These are phyloP conservation scores for Cancer borealis DNA, from an alignment of 2,888 invertebrate genomes.

Conservation along the genomic window DNA sequence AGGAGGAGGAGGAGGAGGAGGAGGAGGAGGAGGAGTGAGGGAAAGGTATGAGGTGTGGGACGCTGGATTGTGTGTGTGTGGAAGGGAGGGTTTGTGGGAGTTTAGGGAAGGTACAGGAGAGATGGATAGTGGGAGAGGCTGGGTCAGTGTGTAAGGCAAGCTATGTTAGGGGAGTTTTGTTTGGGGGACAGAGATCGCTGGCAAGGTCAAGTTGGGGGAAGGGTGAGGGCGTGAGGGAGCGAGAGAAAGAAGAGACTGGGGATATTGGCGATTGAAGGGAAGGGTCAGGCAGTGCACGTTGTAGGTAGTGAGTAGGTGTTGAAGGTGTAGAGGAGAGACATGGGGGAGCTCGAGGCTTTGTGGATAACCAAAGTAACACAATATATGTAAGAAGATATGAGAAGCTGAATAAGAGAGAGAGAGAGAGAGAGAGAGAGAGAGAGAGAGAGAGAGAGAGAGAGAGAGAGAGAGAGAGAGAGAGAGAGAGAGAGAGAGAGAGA, in stretches of 20 bases:
- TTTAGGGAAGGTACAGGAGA: conserved; percentile 39
- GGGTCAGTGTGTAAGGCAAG: conserved; percentile 28
- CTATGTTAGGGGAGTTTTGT: conserved; percentile 33
- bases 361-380: neutral
- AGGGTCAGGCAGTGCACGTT: neutral
- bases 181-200: conserved; percentile 6
- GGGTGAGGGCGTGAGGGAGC: conserved; percentile 40
- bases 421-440: conserved; percentile 25
- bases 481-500: conserved; percentile 27
- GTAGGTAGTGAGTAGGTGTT: conserved; percentile 3
- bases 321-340: neutral
- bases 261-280: conserved; percentile 35
- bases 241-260: conserved; percentile 37
- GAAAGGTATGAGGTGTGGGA: neutral
- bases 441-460: conserved; percentile 36
- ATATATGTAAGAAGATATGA: conserved; percentile 5
- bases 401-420: neutral
- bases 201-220: conserved; percentile 39
- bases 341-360: neutral
- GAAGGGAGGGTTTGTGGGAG: conserved; percentile 27
- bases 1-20: neutral
- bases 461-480: conserved; percentile 36
- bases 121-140: conserved; percentile 27
- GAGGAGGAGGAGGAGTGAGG: neutral
- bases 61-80: conserved; percentile 1